Percentiles rank a stretch among this genome's conserved stretches.
Conservation (phyloP, 2,888 invertebrate species). For the Dilophus febrilis region DNA sequence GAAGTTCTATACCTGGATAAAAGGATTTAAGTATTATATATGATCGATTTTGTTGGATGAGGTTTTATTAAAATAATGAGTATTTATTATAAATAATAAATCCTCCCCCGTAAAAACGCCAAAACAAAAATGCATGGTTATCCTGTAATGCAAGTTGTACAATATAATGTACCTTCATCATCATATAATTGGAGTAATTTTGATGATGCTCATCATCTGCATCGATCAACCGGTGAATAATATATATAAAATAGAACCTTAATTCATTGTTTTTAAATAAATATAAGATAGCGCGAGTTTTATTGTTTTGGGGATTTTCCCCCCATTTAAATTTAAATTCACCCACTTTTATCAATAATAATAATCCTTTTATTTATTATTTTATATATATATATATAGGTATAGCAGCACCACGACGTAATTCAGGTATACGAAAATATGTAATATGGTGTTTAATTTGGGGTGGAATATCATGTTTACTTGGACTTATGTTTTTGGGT, state of each 20-base stretch:
- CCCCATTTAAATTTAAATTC: not conserved
- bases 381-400: not conserved
- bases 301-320: not conserved
- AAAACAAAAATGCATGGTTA: conserved; percentile 37
- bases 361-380: too few species aligned
- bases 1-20: too few species aligned
- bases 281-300: not conserved
- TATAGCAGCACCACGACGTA: conserved; percentile 24
- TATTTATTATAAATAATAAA: too few species aligned
- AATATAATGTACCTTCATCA: conserved; percentile 38
- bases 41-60: too few species aligned
- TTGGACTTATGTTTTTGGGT: conserved; percentile 56
- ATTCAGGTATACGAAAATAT: conserved; percentile 43
- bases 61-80: too few species aligned
- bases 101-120: not conserved
- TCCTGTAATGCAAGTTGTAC: conserved; percentile 47
- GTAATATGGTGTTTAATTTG: conserved; percentile 63
- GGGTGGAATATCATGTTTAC: conserved; percentile 52
- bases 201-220: conserved; percentile 20
- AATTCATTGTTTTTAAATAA: not conserved
- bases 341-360: too few species aligned
- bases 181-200: conserved; percentile 29
- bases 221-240: conserved; percentile 14
- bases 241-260: not conserved
- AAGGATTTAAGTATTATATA: too few species aligned